phyloP scores from a whole-genome alignment of 2,888 invertebrate species.

The Acleris holmiana region DNA sequence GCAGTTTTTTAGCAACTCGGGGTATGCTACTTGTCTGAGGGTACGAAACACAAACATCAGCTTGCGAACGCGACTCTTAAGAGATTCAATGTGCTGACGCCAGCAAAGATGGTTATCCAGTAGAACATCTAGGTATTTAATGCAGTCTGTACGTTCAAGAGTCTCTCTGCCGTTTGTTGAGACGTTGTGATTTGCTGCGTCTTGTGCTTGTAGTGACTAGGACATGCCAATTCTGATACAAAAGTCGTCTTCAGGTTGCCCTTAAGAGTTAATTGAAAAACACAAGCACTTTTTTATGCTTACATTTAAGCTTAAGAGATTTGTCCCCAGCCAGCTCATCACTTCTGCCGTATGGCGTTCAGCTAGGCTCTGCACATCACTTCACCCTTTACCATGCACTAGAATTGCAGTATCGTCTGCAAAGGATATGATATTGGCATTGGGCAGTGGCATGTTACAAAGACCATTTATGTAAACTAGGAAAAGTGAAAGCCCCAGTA shows the following conservation, averaged over 20 bases:
- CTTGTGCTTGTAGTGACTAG: not conserved
- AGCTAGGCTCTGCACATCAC: not conserved
- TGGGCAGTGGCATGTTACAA: no score
- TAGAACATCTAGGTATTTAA: no score
- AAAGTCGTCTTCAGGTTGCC: not conserved
- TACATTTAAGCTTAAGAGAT: not conserved
- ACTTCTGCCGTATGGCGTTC: not conserved
- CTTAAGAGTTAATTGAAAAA: not conserved
- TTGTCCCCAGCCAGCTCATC: not conserved
- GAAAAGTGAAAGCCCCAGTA: no score
- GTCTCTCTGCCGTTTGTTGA: not conserved
- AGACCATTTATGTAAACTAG: no score
- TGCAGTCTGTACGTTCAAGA: not conserved
- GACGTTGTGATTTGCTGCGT: not conserved
- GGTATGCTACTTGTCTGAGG: no score
- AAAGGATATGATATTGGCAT: not conserved
- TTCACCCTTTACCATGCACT: not conserved
- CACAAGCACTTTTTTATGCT: not conserved
- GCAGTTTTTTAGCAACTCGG: no score
- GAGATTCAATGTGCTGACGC: no score
- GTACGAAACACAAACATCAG: no score
- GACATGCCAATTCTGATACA: not conserved
- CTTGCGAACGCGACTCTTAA: no score
- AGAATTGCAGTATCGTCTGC: not conserved
- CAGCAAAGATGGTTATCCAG: no score